These are phyloP conservation scores for Serranus cabrilla DNA, from an alignment of 2,797 vertebrate species.

Conservation along the genomic window DNA sequence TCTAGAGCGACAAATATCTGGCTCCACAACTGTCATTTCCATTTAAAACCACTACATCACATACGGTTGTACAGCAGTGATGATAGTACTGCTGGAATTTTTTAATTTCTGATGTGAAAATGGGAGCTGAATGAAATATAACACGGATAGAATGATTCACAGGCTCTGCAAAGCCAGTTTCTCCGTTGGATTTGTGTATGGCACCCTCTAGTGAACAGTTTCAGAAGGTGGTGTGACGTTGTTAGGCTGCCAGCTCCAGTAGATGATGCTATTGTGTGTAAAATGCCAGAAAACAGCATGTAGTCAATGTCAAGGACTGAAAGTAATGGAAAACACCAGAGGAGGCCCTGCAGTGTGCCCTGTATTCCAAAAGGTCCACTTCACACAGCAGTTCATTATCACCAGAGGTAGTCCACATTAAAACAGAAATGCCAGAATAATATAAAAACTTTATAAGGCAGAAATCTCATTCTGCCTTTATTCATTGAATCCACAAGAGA, in stretches of 20 bases:
- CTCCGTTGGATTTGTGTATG: constrained; percentile 25
- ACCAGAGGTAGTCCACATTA: neutral
- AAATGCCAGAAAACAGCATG: constrained; percentile 46
- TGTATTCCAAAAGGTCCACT: neutral
- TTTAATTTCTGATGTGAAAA: neutral
- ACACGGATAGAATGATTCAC: neutral
- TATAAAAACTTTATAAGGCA: neutral
- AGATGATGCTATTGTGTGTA: constrained; percentile 51
- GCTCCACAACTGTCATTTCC: neutral
- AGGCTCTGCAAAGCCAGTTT: constrained; percentile 1
- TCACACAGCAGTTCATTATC: neutral
- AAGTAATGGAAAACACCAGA: constrained; percentile 13
- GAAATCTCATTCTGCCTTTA: neutral
- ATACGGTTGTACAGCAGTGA: neutral
- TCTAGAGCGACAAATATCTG: neutral
- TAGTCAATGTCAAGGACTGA: neutral
- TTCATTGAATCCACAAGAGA: neutral
- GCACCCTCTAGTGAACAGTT: constrained; percentile 70
- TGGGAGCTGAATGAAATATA: constrained; percentile 1
- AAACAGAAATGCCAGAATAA: constrained; percentile 3
- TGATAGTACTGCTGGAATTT: neutral
- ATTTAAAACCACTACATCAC: neutral
- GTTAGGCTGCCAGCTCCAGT: constrained; percentile 22
- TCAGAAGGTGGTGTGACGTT: constrained; percentile 13
- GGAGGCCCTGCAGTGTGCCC: neutral